A percentile compares a stretch with the other conserved stretches of the same genome.
phyloP scores from a whole-genome alignment of 2,113 vertebrate species.

The Perca schrenkii region DNA sequence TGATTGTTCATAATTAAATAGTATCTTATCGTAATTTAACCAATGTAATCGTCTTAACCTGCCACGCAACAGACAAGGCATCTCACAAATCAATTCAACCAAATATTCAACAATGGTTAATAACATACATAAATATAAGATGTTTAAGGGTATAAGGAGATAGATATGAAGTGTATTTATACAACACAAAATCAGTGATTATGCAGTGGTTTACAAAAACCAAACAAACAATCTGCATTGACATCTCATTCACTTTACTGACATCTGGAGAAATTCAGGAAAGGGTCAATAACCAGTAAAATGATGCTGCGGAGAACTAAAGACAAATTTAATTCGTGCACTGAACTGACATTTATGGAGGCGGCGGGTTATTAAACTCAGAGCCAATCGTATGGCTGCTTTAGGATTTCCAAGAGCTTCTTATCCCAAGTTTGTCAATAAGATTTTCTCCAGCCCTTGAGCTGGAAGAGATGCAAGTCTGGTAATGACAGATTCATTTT shows the following conservation, averaged over 20 bases:
- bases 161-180: neutral
- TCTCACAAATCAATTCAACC: neutral
- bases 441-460: slow-evolving; percentile 33
- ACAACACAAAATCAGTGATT: neutral
- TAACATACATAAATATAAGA: neutral
- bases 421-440: slow-evolving; percentile 43
- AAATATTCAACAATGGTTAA: neutral
- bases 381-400: slow-evolving; percentile 6
- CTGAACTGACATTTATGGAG: slow-evolving; percentile 9
- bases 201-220: neutral
- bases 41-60: neutral
- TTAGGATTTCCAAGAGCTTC: slow-evolving; percentile 43
- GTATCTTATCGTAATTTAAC: neutral
- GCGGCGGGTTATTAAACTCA: neutral
- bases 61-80: neutral
- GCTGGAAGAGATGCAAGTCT: slow-evolving; percentile 11
- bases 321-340: neutral
- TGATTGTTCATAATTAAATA: neutral
- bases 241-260: slow-evolving; percentile 2
- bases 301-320: neutral
- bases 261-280: neutral
- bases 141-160: neutral
- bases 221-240: neutral
- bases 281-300: neutral
- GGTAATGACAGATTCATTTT: slow-evolving; percentile 59